These are phyloP conservation scores for Calameuta idolon DNA, from an alignment of 2,888 invertebrate species.

Conservation along the genomic window DNA sequence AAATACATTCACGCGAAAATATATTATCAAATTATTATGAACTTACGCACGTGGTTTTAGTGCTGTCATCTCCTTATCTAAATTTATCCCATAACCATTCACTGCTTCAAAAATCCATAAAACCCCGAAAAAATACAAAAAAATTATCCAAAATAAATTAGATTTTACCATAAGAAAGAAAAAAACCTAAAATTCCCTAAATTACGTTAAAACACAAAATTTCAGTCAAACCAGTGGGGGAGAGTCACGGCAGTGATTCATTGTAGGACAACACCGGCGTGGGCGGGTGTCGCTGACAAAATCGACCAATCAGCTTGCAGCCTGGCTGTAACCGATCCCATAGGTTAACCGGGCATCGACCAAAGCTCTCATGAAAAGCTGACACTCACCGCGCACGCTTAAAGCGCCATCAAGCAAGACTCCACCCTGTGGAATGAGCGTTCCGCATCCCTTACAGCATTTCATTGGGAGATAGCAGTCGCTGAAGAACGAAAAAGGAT, in stretches of 20 bases:
- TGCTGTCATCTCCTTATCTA: not conserved
- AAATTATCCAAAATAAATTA: not conserved
- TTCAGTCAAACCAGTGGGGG: not conserved
- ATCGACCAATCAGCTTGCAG: slow-evolving; percentile 60
- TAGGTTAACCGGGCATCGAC: slow-evolving; percentile 61
- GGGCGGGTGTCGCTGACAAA: slow-evolving; percentile 67
- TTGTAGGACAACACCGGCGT: slow-evolving; percentile 55
- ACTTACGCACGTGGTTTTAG: slow-evolving; percentile 6
- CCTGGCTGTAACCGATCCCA: slow-evolving; percentile 63
- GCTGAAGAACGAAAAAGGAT: not conserved
- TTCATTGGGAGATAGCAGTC: not conserved
- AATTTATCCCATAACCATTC: not conserved
- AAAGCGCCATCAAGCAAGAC: slow-evolving; percentile 36
- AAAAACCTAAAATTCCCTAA: not conserved
- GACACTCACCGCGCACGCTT: slow-evolving; percentile 55
- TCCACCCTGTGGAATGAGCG: slow-evolving; percentile 38
- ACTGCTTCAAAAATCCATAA: not conserved
- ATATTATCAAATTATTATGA: slow-evolving; percentile 67
- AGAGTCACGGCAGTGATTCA: slow-evolving; percentile 21
- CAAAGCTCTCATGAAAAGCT: slow-evolving; percentile 52
- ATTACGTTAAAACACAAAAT: not conserved
- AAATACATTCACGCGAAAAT: slow-evolving; percentile 66
- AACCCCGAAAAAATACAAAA: too few species aligned
- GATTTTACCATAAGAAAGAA: not conserved
- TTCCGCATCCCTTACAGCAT: not conserved